Percentiles rank a stretch among this genome's conserved stretches.
Evolutionary conservation across 2,888 invertebrate genomes (phyloP).

Genomic region (Lysandra bellargus): DNA sequence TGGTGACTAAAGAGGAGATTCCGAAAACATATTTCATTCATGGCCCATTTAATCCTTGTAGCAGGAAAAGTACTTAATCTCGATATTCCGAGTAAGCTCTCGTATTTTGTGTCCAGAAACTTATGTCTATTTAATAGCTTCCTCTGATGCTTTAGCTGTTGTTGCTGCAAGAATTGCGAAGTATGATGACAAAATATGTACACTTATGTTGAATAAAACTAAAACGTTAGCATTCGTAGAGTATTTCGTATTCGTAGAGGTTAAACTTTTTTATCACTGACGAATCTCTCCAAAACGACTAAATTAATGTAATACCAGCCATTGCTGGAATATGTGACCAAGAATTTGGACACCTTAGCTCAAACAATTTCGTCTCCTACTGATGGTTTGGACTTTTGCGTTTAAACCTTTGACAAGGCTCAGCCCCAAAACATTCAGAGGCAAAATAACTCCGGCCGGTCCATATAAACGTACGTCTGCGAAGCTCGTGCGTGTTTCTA

Average conservation of each 20-base stretch:
- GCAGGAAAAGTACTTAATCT: neutral
- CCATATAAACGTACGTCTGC: neutral
- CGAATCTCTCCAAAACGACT: neutral
- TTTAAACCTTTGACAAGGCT: no score
- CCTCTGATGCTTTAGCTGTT: neutral
- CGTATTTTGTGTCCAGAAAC: neutral
- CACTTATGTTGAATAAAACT: neutral
- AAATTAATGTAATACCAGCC: neutral
- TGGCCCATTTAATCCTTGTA: neutral
- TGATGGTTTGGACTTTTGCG: neutral
- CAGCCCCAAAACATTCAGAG: neutral
- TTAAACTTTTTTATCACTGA: neutral
- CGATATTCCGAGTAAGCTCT: neutral
- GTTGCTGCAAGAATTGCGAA: neutral
- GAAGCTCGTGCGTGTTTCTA: slow-evolving; percentile 6
- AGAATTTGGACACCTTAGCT: neutral
- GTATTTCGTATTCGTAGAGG: neutral
- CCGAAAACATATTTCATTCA: neutral
- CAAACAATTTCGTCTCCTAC: neutral
- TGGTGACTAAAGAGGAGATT: neutral
- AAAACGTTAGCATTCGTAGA: neutral
- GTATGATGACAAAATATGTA: neutral
- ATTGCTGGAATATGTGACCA: neutral
- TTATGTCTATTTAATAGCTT: neutral
- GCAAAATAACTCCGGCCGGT: neutral